Evolutionary conservation across 2,797 vertebrate species (phyloP).

Genomic region (Mus spretus): DNA sequence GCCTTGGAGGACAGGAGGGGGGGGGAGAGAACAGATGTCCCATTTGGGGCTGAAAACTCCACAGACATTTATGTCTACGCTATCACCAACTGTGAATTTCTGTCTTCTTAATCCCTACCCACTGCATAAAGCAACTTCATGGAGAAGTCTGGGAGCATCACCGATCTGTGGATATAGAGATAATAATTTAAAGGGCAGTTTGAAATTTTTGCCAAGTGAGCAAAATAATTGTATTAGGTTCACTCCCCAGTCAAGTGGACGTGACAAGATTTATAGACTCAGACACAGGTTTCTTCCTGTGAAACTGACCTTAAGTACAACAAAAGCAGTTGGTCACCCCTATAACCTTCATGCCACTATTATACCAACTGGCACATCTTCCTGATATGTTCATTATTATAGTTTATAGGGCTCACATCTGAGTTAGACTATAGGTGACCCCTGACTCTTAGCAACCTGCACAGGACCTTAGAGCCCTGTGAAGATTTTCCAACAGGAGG

Average conservation of each 20-base stretch:
- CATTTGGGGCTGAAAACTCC: background rate
- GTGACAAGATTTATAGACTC: background rate
- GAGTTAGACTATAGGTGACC: background rate
- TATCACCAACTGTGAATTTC: background rate
- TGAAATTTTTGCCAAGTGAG: background rate
- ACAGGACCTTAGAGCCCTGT: background rate
- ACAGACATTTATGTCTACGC: background rate
- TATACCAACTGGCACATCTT: background rate
- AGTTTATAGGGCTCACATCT: background rate
- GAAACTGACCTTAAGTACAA: background rate
- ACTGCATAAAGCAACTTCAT: background rate
- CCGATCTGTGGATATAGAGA: too few species aligned
- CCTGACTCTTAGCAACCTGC: background rate
- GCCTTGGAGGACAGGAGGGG: background rate
- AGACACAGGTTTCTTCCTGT: background rate
- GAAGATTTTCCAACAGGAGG: background rate
- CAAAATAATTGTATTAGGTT: background rate
- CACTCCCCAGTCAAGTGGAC: background rate
- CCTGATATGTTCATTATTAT: background rate
- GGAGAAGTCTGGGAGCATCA: background rate
- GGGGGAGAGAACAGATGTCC: too few species aligned
- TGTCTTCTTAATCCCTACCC: background rate
- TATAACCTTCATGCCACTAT: background rate
- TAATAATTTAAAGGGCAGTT: background rate
- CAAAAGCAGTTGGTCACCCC: background rate